Evolutionary conservation across 2,113 vertebrate species (phyloP).

Genomic region (Andinoacara biseriatus): DNA sequence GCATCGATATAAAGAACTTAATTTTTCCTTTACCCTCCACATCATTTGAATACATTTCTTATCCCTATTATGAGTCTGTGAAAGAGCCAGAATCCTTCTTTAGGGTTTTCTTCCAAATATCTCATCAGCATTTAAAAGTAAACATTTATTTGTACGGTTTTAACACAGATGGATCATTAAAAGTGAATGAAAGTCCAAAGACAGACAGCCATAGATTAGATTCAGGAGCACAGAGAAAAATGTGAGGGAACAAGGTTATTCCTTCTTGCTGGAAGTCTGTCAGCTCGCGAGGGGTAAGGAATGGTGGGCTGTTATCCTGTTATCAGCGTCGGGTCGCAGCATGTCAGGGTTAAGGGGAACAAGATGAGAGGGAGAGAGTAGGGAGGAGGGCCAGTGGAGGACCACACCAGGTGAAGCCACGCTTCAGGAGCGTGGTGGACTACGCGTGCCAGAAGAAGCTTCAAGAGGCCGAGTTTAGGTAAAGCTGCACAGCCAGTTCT

Average conservation of each 20-base stretch:
- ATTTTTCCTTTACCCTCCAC: too few relatives aligned
- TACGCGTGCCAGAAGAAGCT: slow-evolving; percentile 28
- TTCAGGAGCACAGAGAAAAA: slow-evolving; percentile 44
- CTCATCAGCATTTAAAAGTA: not conserved
- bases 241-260: slow-evolving; percentile 66
- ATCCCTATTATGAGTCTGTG: too few relatives aligned
- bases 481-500: slow-evolving; percentile 64
- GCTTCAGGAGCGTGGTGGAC: slow-evolving; percentile 62
- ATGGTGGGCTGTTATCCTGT: slow-evolving; percentile 49
- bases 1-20: too few relatives aligned
- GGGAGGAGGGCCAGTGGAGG: slow-evolving; percentile 38
- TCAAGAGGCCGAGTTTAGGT: slow-evolving; percentile 37
- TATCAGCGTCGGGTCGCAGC: slow-evolving; percentile 57
- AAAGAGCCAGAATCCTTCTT: too few relatives aligned
- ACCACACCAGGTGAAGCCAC: slow-evolving; percentile 78
- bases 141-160: not conserved
- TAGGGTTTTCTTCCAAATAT: too few relatives aligned
- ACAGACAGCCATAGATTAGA: not conserved
- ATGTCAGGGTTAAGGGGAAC: slow-evolving; percentile 73
- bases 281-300: slow-evolving; percentile 71
- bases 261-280: slow-evolving; percentile 67
- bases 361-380: slow-evolving; percentile 63
- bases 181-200: not conserved
- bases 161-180: not conserved
- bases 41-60: too few relatives aligned